A percentile compares a stretch with the other conserved stretches of the same genome.
Evolutionary conservation across 2,797 vertebrate species (phyloP).

Genomic region (Xiphophorus birchmanni): DNA sequence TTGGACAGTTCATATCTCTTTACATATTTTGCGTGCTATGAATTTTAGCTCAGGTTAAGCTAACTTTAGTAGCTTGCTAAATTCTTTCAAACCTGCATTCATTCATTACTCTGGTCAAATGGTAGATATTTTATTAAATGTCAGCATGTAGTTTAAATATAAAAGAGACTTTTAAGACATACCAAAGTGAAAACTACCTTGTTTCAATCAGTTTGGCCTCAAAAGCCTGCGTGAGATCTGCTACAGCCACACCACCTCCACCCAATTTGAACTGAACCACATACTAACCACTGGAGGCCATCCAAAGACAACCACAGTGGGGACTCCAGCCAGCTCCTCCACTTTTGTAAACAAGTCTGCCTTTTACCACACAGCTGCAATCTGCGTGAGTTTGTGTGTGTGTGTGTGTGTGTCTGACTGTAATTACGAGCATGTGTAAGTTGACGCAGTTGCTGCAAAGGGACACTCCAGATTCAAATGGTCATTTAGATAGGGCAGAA

Average conservation of each 20-base stretch:
- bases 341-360: conserved; percentile 65
- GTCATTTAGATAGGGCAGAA: neutral
- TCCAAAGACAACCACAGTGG: conserved; percentile 68
- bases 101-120: conserved; percentile 7
- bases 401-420: conserved; percentile 27
- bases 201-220: conserved; percentile 44
- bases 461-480: conserved; percentile 23
- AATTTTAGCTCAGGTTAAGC: conserved; percentile 34
- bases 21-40: conserved; percentile 36
- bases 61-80: conserved; percentile 42
- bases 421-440: conserved; percentile 31
- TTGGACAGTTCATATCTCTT: conserved; percentile 43
- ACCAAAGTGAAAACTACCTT: conserved; percentile 19
- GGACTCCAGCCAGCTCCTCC: conserved; percentile 57
- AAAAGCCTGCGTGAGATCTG: conserved; percentile 22
- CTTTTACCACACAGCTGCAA: conserved; percentile 49
- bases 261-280: conserved; percentile 50
- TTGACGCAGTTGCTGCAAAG: conserved; percentile 34
- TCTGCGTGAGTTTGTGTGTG: conserved; percentile 5
- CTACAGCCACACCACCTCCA: conserved; percentile 38
- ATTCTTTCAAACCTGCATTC: conserved; percentile 6
- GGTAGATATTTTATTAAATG: neutral
- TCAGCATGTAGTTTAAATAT: neutral
- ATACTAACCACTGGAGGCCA: conserved; percentile 59
- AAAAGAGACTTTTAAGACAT: conserved; percentile 20